These are phyloP conservation scores for Myodes glareolus DNA, from an alignment of 2,113 vertebrate genomes.

Conservation along the genomic window DNA sequence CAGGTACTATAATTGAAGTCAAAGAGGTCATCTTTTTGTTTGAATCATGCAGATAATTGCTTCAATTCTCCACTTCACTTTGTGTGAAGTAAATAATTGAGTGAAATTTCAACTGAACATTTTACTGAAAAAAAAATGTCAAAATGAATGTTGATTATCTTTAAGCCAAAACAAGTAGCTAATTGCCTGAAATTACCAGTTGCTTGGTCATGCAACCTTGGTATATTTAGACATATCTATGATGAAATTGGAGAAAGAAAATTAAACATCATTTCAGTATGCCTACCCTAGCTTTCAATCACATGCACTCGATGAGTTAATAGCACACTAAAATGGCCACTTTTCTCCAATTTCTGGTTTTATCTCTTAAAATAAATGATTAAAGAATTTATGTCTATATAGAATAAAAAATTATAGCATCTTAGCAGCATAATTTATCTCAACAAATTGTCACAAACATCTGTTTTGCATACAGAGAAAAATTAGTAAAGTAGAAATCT, in stretches of 20 bases:
- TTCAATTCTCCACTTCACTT: constrained; percentile 48
- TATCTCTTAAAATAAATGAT: constrained; percentile 41
- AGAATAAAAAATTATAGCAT: constrained; percentile 62
- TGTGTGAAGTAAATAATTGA: constrained; percentile 50
- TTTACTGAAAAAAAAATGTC: constrained; percentile 40
- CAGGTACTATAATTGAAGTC: constrained; percentile 52
- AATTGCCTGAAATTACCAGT: constrained; percentile 50
- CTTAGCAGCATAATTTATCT: constrained; percentile 61
- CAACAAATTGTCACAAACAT: constrained; percentile 69
- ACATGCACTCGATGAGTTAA: constrained; percentile 21
- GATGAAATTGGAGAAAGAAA: constrained; percentile 52
- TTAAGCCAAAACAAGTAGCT: constrained; percentile 34
- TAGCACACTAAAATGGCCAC: constrained; percentile 25
- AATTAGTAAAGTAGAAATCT: constrained; percentile 57
- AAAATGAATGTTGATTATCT: constrained; percentile 38
- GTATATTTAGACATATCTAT: constrained; percentile 5
- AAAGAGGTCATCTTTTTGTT: constrained; percentile 52
- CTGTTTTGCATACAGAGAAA: constrained; percentile 63
- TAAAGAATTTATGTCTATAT: constrained; percentile 37
- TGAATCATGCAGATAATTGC: constrained; percentile 50
- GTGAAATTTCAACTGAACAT: constrained; percentile 61
- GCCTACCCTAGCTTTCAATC: not conserved
- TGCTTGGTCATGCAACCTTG: constrained; percentile 34
- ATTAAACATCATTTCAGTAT: constrained; percentile 57
- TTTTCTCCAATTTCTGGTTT: constrained; percentile 36